phyloP scores from a whole-genome alignment of 23 tunicate species.

The Halocynthia roretzi region DNA sequence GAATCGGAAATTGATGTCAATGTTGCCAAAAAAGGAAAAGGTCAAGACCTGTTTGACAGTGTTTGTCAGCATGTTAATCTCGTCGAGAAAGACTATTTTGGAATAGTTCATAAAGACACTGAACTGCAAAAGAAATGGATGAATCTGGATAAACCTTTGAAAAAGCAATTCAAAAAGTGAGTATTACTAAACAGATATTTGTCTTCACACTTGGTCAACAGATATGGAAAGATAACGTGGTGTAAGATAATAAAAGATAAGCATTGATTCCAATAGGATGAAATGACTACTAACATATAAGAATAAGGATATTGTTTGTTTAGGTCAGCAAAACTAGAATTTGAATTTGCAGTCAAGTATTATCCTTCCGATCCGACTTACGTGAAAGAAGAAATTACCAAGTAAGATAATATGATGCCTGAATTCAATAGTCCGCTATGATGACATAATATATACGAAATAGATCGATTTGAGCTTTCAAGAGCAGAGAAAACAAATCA shows the following conservation, averaged over 20 bases:
- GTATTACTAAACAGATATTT: slow-evolving; percentile 9
- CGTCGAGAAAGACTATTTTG: slow-evolving; percentile 49
- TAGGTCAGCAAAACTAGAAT: slow-evolving; percentile 16
- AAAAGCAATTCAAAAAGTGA: slow-evolving; percentile 48
- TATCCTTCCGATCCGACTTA: slow-evolving; percentile 63
- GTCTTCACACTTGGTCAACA: background rate
- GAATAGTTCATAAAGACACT: slow-evolving; percentile 24
- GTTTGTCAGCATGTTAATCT: slow-evolving; percentile 10
- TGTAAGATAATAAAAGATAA: too few species aligned
- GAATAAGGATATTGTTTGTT: background rate
- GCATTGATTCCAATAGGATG: too few species aligned
- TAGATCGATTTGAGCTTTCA: too few species aligned
- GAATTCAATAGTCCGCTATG: background rate
- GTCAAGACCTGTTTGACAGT: background rate
- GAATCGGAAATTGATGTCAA: slow-evolving; percentile 10
- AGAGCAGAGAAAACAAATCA: too few species aligned
- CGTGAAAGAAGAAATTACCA: slow-evolving; percentile 70
- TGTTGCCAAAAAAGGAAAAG: slow-evolving; percentile 9
- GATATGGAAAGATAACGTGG: too few species aligned
- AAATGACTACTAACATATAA: too few species aligned
- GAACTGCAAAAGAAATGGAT: slow-evolving; percentile 36
- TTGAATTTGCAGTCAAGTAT: slow-evolving; percentile 27
- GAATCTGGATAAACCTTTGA: slow-evolving; percentile 34
- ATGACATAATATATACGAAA: too few species aligned
- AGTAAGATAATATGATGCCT: slow-evolving; percentile 36